These are phyloP conservation scores for Alligator sinensis DNA, from an alignment of 2,113 vertebrate genomes.

Conservation along the genomic window DNA sequence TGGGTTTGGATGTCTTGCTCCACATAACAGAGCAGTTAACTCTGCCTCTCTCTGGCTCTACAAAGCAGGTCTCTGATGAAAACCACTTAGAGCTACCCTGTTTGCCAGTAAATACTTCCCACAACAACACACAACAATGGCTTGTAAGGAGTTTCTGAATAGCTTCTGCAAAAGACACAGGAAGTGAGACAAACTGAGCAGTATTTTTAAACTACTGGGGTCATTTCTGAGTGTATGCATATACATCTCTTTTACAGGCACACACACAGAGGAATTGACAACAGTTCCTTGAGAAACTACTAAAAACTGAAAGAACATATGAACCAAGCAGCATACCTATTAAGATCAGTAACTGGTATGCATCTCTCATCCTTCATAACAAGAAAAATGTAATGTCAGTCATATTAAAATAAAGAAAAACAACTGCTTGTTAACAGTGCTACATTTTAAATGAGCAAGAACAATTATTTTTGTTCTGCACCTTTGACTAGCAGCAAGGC, in stretches of 20 bases:
- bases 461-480: background rate
- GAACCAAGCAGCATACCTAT: background rate
- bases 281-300: background rate
- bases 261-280: background rate
- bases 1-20: too few species aligned
- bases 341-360: background rate
- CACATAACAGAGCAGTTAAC: too few species aligned
- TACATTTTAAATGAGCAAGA: background rate
- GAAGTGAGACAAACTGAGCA: background rate
- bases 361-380: background rate
- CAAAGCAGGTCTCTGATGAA: background rate
- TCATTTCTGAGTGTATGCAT: background rate
- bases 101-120: background rate
- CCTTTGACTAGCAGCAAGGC: background rate
- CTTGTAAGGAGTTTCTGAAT: background rate
- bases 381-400: background rate
- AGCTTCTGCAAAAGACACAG: background rate
- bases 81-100: background rate
- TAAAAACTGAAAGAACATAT: background rate
- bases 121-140: background rate
- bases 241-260: background rate
- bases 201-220: background rate
- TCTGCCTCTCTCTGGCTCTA: too few species aligned
- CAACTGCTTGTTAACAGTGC: background rate
- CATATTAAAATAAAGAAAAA: conserved; percentile 15